phyloP scores from a whole-genome alignment of 1,140 invertebrate species.

The Linepithema humile region DNA sequence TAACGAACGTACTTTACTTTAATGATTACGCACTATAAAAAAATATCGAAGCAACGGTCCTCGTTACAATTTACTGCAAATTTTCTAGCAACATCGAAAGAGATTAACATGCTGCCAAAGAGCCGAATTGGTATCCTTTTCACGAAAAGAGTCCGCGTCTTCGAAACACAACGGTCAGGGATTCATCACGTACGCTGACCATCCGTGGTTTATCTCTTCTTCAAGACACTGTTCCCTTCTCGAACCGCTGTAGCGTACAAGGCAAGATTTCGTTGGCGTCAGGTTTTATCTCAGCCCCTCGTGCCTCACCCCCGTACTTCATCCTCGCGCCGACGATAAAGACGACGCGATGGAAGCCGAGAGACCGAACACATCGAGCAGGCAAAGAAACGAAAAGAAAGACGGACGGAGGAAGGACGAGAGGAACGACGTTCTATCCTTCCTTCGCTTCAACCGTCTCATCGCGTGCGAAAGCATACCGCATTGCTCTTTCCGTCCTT shows the following conservation, averaged over 20 bases:
- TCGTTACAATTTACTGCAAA: not conserved
- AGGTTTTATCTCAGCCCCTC: slow-evolving; percentile 22
- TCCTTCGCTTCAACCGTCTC: slow-evolving; percentile 11
- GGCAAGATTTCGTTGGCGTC: slow-evolving; percentile 33
- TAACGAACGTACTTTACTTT: not conserved
- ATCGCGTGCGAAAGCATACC: slow-evolving; percentile 38
- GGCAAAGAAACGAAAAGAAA: slow-evolving; percentile 31
- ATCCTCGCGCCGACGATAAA: slow-evolving; percentile 12
- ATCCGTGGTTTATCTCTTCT: slow-evolving; percentile 49
- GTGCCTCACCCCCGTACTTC: not conserved
- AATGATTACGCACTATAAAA: not conserved
- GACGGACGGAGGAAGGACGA: slow-evolving; percentile 2
- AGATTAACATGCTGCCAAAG: not conserved
- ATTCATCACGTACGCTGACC: slow-evolving; percentile 50
- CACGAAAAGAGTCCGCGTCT: not conserved
- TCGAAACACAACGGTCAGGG: slow-evolving; percentile 19
- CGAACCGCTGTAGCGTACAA: not conserved
- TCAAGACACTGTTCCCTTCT: not conserved
- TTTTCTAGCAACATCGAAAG: not conserved
- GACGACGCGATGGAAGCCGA: slow-evolving; percentile 38
- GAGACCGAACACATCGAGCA: not conserved
- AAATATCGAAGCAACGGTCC: not conserved
- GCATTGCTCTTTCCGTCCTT: slow-evolving; percentile 8
- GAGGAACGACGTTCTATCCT: slow-evolving; percentile 19
- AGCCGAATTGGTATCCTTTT: not conserved